These are phyloP conservation scores for Escarpia spicata DNA, from an alignment of 2,888 invertebrate genomes.

Conservation along the genomic window DNA sequence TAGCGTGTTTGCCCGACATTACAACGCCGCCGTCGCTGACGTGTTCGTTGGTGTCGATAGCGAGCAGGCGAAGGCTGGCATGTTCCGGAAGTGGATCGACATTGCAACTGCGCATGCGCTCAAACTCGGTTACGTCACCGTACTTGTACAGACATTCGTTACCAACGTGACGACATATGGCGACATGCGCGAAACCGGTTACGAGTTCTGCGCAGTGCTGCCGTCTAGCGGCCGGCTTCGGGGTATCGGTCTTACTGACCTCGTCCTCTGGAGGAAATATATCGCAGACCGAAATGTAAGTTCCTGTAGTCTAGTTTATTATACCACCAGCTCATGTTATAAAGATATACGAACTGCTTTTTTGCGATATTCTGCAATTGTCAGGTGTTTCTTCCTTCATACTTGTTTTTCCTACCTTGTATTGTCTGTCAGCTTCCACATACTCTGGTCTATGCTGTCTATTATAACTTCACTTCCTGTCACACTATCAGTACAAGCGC, in stretches of 20 bases:
- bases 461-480: too few species aligned
- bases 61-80: background rate
- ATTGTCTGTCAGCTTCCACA: too few species aligned
- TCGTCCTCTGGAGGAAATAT: background rate
- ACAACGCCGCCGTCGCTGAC: background rate
- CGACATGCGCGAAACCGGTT: background rate
- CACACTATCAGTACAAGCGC: too few species aligned
- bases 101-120: background rate
- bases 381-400: too few species aligned
- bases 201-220: background rate
- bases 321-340: background rate
- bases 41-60: background rate
- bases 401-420: too few species aligned
- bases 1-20: background rate
- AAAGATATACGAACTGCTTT: background rate
- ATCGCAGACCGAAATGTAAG: background rate
- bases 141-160: background rate
- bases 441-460: too few species aligned
- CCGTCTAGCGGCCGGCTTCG: background rate
- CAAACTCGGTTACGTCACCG: background rate
- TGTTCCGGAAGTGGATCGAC: constrained; percentile 16
- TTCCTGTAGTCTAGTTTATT: background rate
- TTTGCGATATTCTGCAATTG: background rate
- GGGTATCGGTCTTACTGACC: background rate
- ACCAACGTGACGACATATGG: background rate